phyloP scores from a whole-genome alignment of 2,888 invertebrate species.

The Muschampia plurimacula region DNA sequence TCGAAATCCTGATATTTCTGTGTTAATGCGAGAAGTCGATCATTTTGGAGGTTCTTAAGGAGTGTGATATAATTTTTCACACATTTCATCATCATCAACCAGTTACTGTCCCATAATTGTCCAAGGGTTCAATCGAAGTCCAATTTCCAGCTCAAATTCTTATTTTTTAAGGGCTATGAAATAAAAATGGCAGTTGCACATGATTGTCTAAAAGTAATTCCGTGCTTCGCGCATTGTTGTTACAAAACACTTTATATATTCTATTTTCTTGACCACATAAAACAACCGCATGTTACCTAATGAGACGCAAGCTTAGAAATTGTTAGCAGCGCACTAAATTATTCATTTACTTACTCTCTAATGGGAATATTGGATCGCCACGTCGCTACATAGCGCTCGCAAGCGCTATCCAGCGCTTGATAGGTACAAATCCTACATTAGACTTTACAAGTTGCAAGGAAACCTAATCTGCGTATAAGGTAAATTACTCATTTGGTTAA shows the following conservation, averaged over 20 bases:
- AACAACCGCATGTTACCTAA: constrained; percentile 37
- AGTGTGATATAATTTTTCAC: neutral
- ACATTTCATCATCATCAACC: neutral
- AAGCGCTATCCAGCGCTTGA: constrained; percentile 41
- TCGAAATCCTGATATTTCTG: too few species aligned
- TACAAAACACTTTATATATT: constrained; percentile 44
- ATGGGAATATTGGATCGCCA: constrained; percentile 65
- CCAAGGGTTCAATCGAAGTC: too few species aligned
- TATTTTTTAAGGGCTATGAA: neutral
- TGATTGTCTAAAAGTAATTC: constrained; percentile 35
- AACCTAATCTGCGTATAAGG: constrained; percentile 43
- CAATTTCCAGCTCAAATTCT: too few species aligned
- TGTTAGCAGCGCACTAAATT: constrained; percentile 45
- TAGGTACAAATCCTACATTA: constrained; percentile 40
- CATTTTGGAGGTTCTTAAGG: too few species aligned
- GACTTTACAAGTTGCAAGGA: constrained; percentile 33
- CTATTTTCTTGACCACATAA: constrained; percentile 47
- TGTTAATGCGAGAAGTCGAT: too few species aligned
- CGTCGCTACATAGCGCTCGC: constrained; percentile 38
- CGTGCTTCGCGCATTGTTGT: constrained; percentile 19
- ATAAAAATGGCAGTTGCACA: neutral
- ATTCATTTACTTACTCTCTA: constrained; percentile 53
- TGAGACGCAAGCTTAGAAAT: constrained; percentile 35
- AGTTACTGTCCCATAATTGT: neutral
- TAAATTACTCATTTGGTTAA: constrained; percentile 47